Percentiles rank a stretch among this genome's conserved stretches.
Conservation (phyloP, 2,113 vertebrate species). For the Oncorhynchus kisutch region DNA sequence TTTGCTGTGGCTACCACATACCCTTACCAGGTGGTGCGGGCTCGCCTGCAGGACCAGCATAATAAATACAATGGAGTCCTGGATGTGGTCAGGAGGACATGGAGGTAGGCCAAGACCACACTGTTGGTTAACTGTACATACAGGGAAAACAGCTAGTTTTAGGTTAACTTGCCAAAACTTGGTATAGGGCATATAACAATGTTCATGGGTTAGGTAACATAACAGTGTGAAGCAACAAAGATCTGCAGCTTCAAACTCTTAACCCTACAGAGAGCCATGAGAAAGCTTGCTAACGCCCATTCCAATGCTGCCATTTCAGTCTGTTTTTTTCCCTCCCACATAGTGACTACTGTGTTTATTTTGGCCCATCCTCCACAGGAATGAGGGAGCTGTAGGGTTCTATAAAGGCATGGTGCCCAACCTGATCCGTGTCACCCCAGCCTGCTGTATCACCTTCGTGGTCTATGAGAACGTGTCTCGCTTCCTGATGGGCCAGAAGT, state of each 20-base stretch:
- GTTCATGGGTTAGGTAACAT: not conserved
- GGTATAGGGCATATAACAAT: not conserved
- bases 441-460: conserved; percentile 86
- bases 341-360: not conserved
- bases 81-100: conserved; percentile 79
- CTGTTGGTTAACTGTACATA: not conserved
- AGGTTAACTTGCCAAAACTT: too few relatives aligned
- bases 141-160: not conserved
- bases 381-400: conserved; percentile 83
- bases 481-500: conserved; percentile 64
- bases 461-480: conserved; percentile 84
- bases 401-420: conserved; percentile 89
- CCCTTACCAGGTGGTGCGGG: conserved; percentile 85
- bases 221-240: not conserved
- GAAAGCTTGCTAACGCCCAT: not conserved
- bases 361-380: conserved; percentile 63
- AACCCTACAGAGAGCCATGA: not conserved
- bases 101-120: conserved; percentile 72
- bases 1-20: conserved; percentile 84
- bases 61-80: conserved; percentile 74
- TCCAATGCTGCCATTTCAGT: not conserved
- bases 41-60: conserved; percentile 86
- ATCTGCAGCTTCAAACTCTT: not conserved
- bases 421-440: conserved; percentile 84
- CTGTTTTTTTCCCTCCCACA: not conserved